Conservation (phyloP, 2,113 vertebrate genomes). For the Odocoileus hemionus region DNA sequence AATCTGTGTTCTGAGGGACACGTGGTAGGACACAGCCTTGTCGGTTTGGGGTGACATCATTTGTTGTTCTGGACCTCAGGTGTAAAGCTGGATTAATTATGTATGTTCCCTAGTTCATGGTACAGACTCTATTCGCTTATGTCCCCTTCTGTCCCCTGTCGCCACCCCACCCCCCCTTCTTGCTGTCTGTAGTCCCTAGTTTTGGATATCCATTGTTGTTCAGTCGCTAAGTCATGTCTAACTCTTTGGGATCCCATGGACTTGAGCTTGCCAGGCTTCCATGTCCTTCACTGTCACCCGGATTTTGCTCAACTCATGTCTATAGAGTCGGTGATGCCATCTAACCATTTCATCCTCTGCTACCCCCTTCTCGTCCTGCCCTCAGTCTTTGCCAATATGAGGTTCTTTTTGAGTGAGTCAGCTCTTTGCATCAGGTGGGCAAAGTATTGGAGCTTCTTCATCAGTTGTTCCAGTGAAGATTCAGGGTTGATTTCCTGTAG, state of each 20-base stretch:
- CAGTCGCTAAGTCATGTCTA: not conserved
- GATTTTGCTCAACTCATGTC: not conserved
- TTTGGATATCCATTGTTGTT: not conserved
- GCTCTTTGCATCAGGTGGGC: not conserved
- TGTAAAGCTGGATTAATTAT: not conserved
- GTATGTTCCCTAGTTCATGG: not conserved
- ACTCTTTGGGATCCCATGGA: not conserved
- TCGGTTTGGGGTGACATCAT: accelerated
- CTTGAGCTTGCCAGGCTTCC: not conserved
- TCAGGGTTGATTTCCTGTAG: not conserved
- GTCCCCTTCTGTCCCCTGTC: not conserved
- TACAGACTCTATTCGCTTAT: not conserved
- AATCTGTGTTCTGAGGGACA: not conserved
- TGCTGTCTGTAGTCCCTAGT: not conserved
- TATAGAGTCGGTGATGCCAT: not conserved
- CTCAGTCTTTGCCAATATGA: not conserved
- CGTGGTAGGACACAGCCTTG: not conserved
- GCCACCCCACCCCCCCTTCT: not conserved
- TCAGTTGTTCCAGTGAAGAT: not conserved
- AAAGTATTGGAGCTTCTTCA: not conserved
- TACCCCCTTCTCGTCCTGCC: not conserved
- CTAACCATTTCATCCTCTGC: not conserved
- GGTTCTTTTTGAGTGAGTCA: not conserved
- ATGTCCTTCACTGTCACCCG: not conserved
- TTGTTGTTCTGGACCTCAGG: not conserved